phyloP scores from a whole-genome alignment of 2,797 vertebrate genomes.

The Xenopus petersii region DNA sequence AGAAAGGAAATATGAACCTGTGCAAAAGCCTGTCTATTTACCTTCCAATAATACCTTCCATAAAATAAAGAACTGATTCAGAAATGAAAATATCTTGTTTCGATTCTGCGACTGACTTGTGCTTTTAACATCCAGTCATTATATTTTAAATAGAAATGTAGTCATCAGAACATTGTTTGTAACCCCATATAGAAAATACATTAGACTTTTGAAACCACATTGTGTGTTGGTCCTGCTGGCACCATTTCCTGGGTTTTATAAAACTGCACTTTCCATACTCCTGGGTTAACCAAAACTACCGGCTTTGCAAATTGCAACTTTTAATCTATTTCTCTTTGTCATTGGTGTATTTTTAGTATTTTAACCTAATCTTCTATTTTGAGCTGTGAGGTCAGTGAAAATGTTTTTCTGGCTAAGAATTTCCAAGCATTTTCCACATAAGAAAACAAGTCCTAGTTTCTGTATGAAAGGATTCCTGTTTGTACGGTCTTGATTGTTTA shows the following conservation, averaged over 20 bases:
- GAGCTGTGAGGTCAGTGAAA: slow-evolving; percentile 10
- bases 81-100: too few species aligned
- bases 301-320: slow-evolving; percentile 56
- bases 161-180: too few species aligned
- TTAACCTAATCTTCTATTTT: slow-evolving; percentile 27
- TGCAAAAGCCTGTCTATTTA: too few species aligned
- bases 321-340: slow-evolving; percentile 59
- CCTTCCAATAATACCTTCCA: too few species aligned
- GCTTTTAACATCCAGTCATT: too few species aligned
- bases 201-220: slow-evolving; percentile 21
- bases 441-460: neutral
- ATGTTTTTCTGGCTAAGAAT: slow-evolving; percentile 8
- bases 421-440: neutral
- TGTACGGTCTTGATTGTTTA: too few species aligned
- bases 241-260: slow-evolving; percentile 35
- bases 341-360: slow-evolving; percentile 27
- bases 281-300: slow-evolving; percentile 60
- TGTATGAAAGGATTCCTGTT: too few species aligned
- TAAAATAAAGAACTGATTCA: too few species aligned
- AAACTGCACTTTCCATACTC: slow-evolving; percentile 35
- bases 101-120: too few species aligned
- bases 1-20: too few species aligned
- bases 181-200: too few species aligned
- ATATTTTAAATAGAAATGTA: too few species aligned
- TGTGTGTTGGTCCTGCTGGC: slow-evolving; percentile 58